Evolutionary conservation across 1,140 invertebrate genomes (phyloP).

Genomic region (Drosophila oshimai): DNA sequence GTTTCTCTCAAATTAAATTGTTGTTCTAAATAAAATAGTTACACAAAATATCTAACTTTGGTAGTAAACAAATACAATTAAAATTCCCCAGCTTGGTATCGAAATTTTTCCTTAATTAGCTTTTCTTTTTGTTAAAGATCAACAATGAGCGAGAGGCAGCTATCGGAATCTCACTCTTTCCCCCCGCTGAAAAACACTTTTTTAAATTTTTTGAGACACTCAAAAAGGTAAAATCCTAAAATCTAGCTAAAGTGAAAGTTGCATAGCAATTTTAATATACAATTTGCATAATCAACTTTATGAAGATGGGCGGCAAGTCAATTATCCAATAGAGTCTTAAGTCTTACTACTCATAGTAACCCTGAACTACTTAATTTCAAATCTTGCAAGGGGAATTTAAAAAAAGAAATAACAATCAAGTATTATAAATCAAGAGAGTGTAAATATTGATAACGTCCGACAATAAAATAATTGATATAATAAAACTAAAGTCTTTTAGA

Average conservation of each 20-base stretch:
- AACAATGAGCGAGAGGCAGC: too few species aligned
- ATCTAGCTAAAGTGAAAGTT: not conserved
- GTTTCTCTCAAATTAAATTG: not conserved
- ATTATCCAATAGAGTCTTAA: not conserved
- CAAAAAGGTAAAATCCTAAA: not conserved
- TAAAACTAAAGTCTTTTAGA: not conserved
- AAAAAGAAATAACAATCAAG: constrained; percentile 16
- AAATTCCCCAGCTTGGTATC: too few species aligned
- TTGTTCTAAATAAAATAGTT: not conserved
- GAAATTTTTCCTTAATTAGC: too few species aligned
- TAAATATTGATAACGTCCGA: constrained; percentile 2
- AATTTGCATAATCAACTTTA: not conserved
- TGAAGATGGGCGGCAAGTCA: not conserved
- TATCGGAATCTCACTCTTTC: too few species aligned
- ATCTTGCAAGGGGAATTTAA: not conserved
- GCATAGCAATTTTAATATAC: not conserved
- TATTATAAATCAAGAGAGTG: constrained; percentile 5
- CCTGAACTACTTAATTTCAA: not conserved
- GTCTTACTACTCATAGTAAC: too few species aligned
- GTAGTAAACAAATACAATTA: too few species aligned
- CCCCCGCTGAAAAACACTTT: too few species aligned
- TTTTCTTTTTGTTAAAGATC: too few species aligned
- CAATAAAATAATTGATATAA: constrained; percentile 8
- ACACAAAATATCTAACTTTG: too few species aligned
- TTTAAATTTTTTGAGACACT: too few species aligned